Conservation (phyloP, 2,113 vertebrate genomes). For the Amphiprion ocellaris region DNA sequence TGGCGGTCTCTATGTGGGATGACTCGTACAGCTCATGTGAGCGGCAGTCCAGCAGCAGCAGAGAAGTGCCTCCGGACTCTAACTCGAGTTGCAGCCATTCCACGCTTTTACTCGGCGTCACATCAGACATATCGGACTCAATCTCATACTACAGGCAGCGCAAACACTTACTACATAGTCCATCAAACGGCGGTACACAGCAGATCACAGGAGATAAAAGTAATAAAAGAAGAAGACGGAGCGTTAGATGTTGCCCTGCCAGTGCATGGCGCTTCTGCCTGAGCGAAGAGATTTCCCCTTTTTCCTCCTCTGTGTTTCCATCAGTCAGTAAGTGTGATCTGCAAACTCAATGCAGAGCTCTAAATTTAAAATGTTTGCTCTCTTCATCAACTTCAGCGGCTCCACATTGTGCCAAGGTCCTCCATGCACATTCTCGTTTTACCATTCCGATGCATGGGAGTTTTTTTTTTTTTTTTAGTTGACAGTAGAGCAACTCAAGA, state of each 20-base stretch:
- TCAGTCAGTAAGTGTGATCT: conserved; percentile 56
- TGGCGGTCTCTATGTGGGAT: conserved; percentile 96
- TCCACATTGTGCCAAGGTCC: conserved; percentile 46
- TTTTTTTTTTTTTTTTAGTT: conserved; percentile 50
- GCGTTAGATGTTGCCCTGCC: conserved; percentile 46
- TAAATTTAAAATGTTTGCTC: neutral
- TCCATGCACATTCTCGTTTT: conserved; percentile 52
- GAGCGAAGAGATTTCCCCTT: conserved; percentile 67
- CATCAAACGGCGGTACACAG: neutral
- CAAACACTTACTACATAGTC: conserved; percentile 63
- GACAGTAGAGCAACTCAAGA: conserved; percentile 73
- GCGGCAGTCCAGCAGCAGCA: conserved; percentile 97
- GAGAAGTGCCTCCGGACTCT: conserved; percentile 89
- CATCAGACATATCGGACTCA: conserved; percentile 87
- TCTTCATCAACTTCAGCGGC: conserved; percentile 53
- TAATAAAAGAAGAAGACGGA: conserved; percentile 18
- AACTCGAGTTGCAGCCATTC: conserved; percentile 96
- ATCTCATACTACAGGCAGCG: conserved; percentile 64
- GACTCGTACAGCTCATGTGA: conserved; percentile 95
- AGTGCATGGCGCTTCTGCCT: conserved; percentile 56
- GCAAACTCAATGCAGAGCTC: neutral
- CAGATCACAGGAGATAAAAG: too few relatives aligned
- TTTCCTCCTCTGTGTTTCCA: conserved; percentile 71
- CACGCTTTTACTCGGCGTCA: conserved; percentile 95
- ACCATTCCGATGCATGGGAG: conserved; percentile 76